Base-by-base conservation (phyloP, 2,888 invertebrate genomes). In the Ommatoiulus sabulosus region DNA sequence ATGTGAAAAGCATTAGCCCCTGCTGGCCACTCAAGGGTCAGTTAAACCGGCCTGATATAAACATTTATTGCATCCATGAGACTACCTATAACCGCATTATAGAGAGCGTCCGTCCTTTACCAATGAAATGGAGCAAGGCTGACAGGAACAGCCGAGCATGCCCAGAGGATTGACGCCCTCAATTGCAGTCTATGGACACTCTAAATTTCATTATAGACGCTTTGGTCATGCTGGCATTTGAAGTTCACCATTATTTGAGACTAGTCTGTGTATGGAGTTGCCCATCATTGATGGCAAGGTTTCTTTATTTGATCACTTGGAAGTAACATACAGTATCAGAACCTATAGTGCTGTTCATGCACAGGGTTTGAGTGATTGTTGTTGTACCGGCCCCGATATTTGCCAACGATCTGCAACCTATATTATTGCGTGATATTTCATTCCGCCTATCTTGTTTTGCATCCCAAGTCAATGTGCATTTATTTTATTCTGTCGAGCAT, bases 11-110 rank as follows among this genome's bases (percentile, higher is more conserved):
- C 57, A 57, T 57, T 57, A 17, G 57, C 57, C 57, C 57, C 57
- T 57, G 57, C 57, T 57, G 57, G 17, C 57, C 57, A 57, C 57
- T 57, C 57, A 57, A 57, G 57, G 57, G 57, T 57, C 57, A 57
- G 57, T 57, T 57, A 57, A 57, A 57, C 57, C 57, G 57, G 57
- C 57, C 57, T 57, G 57, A 57, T 57, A 57, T 57, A 57, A 57
- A 57, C 57, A 57, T 57, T 57, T 57, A 57, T 57, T 57, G 57
- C 57, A 57, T 57, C 57, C 57, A 57, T 57, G 57, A 57, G 57
- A 57, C 57, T 57, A 57, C 57, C 57, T 57, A 57, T 17, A 57
- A 57, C 57, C 57, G 17, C 57, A 57, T 57, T 57, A 46, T 46
- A 57, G 57, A 57, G 12, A 57, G 57, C 57, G 57, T 12, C 57